phyloP scores from a whole-genome alignment of 2,113 vertebrate genomes.

The Tupaia tana region DNA sequence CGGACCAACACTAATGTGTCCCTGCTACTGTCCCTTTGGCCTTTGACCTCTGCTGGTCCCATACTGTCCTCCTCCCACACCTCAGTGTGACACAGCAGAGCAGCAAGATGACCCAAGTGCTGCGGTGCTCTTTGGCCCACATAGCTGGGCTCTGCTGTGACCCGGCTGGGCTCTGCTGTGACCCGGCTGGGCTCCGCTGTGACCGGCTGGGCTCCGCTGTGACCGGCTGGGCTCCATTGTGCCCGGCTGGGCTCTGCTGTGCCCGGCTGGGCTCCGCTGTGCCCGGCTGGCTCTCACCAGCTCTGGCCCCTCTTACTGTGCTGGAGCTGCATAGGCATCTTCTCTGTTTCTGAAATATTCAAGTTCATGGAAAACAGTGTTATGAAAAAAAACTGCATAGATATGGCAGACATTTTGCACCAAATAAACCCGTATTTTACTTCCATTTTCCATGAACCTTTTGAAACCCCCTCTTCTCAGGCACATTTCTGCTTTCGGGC shows the following conservation, averaged over 20 bases:
- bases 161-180: neutral
- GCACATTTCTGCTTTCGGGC: no score
- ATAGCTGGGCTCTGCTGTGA: neutral
- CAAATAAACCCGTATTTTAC: no score
- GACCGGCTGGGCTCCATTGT: neutral
- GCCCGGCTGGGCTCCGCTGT: neutral
- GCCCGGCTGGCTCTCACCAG: neutral
- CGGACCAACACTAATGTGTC: neutral
- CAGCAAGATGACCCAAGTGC: neutral
- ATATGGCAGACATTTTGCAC: no score
- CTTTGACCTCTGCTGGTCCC: neutral
- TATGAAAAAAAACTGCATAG: no score
- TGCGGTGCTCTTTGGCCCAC: accelerated
- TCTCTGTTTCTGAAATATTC: neutral
- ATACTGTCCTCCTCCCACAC: neutral
- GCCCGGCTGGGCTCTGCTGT: neutral
- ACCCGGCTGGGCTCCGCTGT: neutral
- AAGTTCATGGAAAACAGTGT: no score
- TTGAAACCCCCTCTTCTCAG: neutral
- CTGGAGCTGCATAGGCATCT: neutral
- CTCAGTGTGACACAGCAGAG: neutral
- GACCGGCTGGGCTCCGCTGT: neutral
- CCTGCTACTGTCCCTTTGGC: neutral
- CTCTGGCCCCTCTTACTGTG: neutral
- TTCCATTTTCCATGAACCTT: no score